Evolutionary conservation across 2,113 vertebrate species (phyloP).

Genomic region (Mustelus asterias): DNA sequence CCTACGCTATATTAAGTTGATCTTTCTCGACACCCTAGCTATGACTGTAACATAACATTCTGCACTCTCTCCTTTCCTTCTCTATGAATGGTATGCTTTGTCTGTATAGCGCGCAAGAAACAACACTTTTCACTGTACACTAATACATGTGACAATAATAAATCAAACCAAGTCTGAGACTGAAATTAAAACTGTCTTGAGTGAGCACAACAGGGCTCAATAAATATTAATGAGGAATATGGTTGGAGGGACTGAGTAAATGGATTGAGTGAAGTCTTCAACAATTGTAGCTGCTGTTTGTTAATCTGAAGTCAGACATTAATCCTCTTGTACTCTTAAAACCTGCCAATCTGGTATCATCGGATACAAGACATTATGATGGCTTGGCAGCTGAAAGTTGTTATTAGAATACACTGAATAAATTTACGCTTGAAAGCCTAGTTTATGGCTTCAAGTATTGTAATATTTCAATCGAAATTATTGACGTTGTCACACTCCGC

Average conservation of each 20-base stretch:
- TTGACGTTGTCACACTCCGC: neutral
- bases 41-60: too few relatives aligned
- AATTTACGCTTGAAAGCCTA: conserved; percentile 14
- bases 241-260: neutral
- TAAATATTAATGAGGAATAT: neutral
- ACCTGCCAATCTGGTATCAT: neutral
- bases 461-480: conserved; percentile 21
- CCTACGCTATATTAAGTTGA: too few relatives aligned
- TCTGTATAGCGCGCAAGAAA: too few relatives aligned
- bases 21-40: too few relatives aligned
- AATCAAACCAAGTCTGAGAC: neutral
- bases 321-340: neutral
- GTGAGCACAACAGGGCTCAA: neutral
- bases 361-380: neutral
- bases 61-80: too few relatives aligned
- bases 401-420: conserved; percentile 3
- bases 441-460: neutral
- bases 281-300: neutral
- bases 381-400: neutral
- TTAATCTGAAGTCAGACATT: neutral
- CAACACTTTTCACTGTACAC: too few relatives aligned
- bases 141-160: too few relatives aligned
- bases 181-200: neutral
- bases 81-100: too few relatives aligned
- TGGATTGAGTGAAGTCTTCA: neutral